Evolutionary conservation across 2,888 invertebrate species (phyloP).

Genomic region (Entomobrya proxima): DNA sequence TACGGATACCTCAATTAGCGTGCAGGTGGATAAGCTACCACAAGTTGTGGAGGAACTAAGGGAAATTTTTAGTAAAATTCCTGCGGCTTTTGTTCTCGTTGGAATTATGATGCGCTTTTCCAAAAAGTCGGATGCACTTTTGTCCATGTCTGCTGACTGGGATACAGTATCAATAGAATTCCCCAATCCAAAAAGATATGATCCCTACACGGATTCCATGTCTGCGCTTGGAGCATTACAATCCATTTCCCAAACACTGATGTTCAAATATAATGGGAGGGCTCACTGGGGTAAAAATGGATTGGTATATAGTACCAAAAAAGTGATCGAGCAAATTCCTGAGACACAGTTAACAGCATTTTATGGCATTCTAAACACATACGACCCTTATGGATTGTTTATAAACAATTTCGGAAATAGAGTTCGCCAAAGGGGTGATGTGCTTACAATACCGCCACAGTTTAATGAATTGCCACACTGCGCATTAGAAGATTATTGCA

Average conservation of each 20-base stretch:
- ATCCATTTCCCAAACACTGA: slow-evolving; percentile 51
- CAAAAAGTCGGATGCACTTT: slow-evolving; percentile 11
- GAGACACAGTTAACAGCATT: neutral
- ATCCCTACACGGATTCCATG: slow-evolving; percentile 23
- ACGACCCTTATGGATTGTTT: slow-evolving; percentile 59
- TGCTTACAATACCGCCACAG: no score
- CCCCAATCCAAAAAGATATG: slow-evolving; percentile 37
- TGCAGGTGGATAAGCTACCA: no score
- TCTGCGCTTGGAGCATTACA: slow-evolving; percentile 54
- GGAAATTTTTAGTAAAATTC: no score
- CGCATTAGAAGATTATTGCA: no score
- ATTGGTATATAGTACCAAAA: neutral
- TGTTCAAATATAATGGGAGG: no score
- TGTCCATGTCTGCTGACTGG: no score
- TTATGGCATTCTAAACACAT: slow-evolving; percentile 14
- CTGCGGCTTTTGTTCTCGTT: slow-evolving; percentile 28
- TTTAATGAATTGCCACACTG: no score
- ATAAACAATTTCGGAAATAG: slow-evolving; percentile 63
- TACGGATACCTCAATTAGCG: no score
- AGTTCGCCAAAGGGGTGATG: neutral
- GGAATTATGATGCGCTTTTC: slow-evolving; percentile 53
- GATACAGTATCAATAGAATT: slow-evolving; percentile 45
- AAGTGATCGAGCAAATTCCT: neutral
- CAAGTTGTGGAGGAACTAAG: no score
- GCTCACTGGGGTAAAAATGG: no score